Conservation (phyloP, 2,888 invertebrate genomes). For the Synergus umbraculus region DNA sequence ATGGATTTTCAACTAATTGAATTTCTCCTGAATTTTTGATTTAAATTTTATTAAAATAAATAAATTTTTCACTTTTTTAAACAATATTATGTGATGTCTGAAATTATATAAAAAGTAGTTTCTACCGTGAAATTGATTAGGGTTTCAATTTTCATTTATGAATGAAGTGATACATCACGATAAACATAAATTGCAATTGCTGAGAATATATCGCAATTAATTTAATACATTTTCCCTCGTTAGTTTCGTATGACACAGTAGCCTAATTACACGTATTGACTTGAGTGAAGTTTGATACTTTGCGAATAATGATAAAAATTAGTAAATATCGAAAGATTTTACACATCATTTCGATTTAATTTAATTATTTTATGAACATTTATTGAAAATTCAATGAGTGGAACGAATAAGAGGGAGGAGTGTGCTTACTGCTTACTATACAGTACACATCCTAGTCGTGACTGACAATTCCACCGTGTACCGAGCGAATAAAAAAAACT, state of each 20-base stretch:
- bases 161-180: neutral
- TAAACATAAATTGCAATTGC: neutral
- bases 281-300: neutral
- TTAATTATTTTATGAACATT: constrained; percentile 17
- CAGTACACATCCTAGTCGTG: neutral
- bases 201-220: neutral
- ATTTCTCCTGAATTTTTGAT: too few relatives aligned
- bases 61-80: too few relatives aligned
- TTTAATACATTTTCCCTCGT: constrained; percentile 13
- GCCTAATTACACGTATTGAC: constrained; percentile 9
- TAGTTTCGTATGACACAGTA: constrained; percentile 23
- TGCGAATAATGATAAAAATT: neutral
- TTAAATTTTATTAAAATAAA: too few relatives aligned
- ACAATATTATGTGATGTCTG: too few relatives aligned
- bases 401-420: constrained; percentile 11
- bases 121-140: too few relatives aligned
- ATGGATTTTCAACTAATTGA: too few relatives aligned
- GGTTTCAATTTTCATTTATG: neutral
- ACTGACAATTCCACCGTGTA: neutral
- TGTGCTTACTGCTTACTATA: neutral
- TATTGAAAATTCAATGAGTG: constrained; percentile 21
- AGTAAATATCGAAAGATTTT: neutral
- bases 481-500: constrained; percentile 29
- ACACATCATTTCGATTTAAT: neutral
- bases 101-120: too few relatives aligned